A percentile compares a stretch with the other conserved stretches of the same genome.
phyloP scores from a whole-genome alignment of 2,888 invertebrate genomes.

The Meta bourneti region DNA sequence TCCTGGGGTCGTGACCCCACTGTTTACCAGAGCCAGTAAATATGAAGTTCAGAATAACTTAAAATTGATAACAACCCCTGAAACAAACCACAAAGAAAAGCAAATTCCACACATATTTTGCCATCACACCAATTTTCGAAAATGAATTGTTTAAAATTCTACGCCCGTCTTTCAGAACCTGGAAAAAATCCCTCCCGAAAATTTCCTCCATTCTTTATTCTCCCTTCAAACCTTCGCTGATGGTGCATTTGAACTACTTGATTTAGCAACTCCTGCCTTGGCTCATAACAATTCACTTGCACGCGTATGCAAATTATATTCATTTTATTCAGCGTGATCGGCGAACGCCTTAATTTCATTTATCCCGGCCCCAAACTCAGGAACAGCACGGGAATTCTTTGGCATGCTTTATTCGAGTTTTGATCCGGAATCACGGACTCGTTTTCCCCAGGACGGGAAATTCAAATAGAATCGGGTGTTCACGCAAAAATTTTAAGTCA shows the following conservation, averaged over 20 bases:
- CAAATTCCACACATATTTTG: too few species aligned
- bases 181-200: too few species aligned
- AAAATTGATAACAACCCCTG: too few species aligned
- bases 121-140: too few species aligned
- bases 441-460: neutral
- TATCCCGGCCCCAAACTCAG: neutral
- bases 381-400: constrained; percentile 2
- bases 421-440: neutral
- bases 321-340: constrained; percentile 27
- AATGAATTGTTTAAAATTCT: too few species aligned
- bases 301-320: constrained; percentile 50
- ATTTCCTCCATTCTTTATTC: neutral
- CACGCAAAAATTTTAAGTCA: too few species aligned
- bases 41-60: too few species aligned
- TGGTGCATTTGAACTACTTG: constrained; percentile 23
- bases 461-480: neutral
- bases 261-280: constrained; percentile 2
- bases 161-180: too few species aligned
- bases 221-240: constrained; percentile 34
- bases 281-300: constrained; percentile 38
- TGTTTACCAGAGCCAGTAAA: too few species aligned
- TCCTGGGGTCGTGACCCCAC: too few species aligned
- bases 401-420: constrained; percentile 12
- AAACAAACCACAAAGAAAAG: too few species aligned
- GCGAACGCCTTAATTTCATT: constrained; percentile 14